Evolutionary conservation across 2,888 invertebrate species (phyloP), one percentile per base, ranked within the genome.

Genomic region (Choreutis nemorana): DNA sequence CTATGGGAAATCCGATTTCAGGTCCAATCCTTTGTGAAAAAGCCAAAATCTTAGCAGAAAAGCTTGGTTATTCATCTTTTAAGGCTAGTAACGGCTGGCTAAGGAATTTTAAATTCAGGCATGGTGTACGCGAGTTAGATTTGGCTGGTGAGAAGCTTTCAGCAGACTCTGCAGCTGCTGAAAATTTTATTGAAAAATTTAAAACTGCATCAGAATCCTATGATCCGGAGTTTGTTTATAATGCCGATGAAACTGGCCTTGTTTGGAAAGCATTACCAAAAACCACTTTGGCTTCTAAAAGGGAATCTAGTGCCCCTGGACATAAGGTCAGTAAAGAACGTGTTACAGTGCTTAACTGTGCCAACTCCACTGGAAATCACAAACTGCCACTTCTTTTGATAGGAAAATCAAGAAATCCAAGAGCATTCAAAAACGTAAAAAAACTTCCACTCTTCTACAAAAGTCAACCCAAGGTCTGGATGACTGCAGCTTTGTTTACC

Each of bases 251-350:
- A 40, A 41, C 41, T 29, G 41, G 43, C 28, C 40, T 42, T 36
- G 32, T 34, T 45, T 45, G 38, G 41, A 44, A 45, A 39, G 40
- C 40, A 29, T 38, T 45, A 33, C 39, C 40, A 32, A 33, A 31
- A 37, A 41, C 28, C 30, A 37, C 44, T 37, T 37, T 43, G 31
- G 41, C 39, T 33, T 41, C 42, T 30, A 35, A 35, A 34, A 32
- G 34, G 27, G 39, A 37, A 39, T 35, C 31, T 34, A 31, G 29
- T 31, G 39, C 39, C 31, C 39, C 39, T 34, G 36, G 36, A 30
- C 37, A 33, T 34, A 36, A 39, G 31, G 34, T 39, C 28, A 39
- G 36, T 33, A 38, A 34, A 31, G 39, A 34, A 24, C 32, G 37
- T 34, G 33, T 39, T 33, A 39, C 39, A 35, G 36, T 35, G 29